Evolutionary conservation across 1,140 invertebrate genomes (phyloP).

Genomic region (Dinoponera quadriceps): DNA sequence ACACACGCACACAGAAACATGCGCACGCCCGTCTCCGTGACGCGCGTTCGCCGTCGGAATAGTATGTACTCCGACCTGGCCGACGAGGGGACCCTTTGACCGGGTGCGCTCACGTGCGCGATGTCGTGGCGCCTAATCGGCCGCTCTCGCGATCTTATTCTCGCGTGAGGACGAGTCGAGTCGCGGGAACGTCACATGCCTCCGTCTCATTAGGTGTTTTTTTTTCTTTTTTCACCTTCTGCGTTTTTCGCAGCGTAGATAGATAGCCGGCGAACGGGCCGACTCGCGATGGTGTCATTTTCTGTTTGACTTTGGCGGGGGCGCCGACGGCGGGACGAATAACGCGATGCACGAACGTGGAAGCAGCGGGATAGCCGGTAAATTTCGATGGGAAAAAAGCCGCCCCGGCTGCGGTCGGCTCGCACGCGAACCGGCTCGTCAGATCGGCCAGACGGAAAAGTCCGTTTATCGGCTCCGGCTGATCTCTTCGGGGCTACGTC

Average conservation of each 20-base stretch:
- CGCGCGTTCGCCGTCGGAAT: constrained; percentile 36
- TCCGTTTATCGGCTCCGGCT: constrained; percentile 54
- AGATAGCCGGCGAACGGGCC: too few relatives aligned
- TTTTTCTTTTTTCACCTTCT: too few relatives aligned
- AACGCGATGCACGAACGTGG: too few relatives aligned
- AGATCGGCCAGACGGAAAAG: constrained; percentile 26
- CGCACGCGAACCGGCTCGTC: background rate
- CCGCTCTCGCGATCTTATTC: background rate
- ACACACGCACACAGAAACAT: constrained; percentile 4
- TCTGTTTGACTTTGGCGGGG: too few relatives aligned
- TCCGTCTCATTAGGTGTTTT: constrained; percentile 25
- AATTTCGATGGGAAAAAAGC: constrained; percentile 31
- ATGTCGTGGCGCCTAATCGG: background rate
- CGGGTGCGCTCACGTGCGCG: background rate
- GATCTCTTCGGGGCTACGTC: constrained; percentile 52
- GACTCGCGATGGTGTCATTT: too few relatives aligned
- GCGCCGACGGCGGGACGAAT: too few relatives aligned
- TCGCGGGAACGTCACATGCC: constrained; percentile 3
- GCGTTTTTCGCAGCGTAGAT: too few relatives aligned
- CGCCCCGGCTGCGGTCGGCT: background rate
- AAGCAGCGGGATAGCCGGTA: background rate
- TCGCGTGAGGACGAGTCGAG: constrained; percentile 12
- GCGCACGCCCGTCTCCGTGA: background rate
- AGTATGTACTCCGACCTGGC: background rate
- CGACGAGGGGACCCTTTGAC: constrained; percentile 27